phyloP scores from a whole-genome alignment of 2,888 invertebrate species.

The Brenthis daphne region DNA sequence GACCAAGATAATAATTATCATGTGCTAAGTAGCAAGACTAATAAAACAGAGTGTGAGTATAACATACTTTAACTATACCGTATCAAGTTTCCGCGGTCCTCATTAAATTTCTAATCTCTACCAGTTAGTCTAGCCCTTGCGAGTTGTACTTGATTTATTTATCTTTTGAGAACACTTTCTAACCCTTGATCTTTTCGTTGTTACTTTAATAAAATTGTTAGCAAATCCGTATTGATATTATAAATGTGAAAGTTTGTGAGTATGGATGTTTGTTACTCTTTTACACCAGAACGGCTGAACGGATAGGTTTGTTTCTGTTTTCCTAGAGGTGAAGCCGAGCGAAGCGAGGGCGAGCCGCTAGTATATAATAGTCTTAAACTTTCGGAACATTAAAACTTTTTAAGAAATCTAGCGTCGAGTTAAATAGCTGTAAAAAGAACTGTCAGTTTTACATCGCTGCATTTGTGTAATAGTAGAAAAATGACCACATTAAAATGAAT shows the following conservation, averaged over 20 bases:
- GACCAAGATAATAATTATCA: background rate
- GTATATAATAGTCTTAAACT: background rate
- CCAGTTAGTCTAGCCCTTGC: constrained; percentile 28
- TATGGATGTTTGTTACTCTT: no score
- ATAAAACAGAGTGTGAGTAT: background rate
- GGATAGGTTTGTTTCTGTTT: no score
- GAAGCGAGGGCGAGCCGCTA: no score
- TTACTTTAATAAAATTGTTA: background rate
- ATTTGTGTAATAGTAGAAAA: background rate
- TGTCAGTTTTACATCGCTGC: background rate
- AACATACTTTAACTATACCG: background rate
- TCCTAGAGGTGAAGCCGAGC: no score
- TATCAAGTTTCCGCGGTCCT: constrained; percentile 20
- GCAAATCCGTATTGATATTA: background rate
- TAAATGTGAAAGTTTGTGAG: no score
- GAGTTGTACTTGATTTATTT: background rate
- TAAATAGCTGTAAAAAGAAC: background rate
- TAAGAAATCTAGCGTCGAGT: background rate
- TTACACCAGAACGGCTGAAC: no score
- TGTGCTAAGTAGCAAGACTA: background rate
- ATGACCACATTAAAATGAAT: background rate
- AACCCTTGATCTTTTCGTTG: constrained; percentile 1
- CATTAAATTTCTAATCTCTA: constrained; percentile 35
- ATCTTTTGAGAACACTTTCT: constrained; percentile 11
- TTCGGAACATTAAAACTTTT: no score